Conservation (phyloP, 2,113 vertebrate species). For the Oncorhynchus keta region DNA sequence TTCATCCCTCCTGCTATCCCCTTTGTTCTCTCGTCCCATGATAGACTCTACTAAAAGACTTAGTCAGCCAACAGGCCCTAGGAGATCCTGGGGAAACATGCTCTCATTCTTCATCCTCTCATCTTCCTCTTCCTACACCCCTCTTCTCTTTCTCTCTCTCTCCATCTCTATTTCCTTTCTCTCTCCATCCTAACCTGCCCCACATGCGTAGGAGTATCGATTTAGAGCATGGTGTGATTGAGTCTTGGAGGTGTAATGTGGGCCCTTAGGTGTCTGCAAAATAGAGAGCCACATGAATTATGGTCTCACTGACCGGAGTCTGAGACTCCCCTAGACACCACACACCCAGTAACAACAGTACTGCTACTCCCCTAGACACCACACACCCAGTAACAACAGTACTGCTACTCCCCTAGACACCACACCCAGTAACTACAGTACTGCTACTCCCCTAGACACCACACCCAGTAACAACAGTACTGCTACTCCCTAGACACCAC, state of each 20-base stretch:
- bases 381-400: neutral
- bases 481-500: too few relatives aligned
- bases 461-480: conserved; percentile 1
- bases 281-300: conserved; percentile 77
- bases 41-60: conserved; percentile 43
- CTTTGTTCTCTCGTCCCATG: neutral
- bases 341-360: conserved; percentile 23
- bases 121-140: conserved; percentile 12
- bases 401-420: neutral
- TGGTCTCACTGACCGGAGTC: conserved; percentile 60
- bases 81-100: conserved; percentile 66
- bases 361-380: conserved; percentile 8
- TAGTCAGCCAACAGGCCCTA: conserved; percentile 68
- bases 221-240: conserved; percentile 75
- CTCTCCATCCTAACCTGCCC: conserved; percentile 31
- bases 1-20: too few relatives aligned
- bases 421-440: conserved; percentile 25
- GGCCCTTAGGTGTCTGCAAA: conserved; percentile 73
- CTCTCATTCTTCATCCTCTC: conserved; percentile 72
- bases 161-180: too few relatives aligned
- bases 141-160: too few relatives aligned
- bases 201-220: conserved; percentile 73
- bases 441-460: conserved; percentile 12
- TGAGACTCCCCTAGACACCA: conserved; percentile 15
- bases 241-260: conserved; percentile 72